Evolutionary conservation across 2,888 invertebrate genomes (phyloP).

Genomic region (Microplitis manilae): DNA sequence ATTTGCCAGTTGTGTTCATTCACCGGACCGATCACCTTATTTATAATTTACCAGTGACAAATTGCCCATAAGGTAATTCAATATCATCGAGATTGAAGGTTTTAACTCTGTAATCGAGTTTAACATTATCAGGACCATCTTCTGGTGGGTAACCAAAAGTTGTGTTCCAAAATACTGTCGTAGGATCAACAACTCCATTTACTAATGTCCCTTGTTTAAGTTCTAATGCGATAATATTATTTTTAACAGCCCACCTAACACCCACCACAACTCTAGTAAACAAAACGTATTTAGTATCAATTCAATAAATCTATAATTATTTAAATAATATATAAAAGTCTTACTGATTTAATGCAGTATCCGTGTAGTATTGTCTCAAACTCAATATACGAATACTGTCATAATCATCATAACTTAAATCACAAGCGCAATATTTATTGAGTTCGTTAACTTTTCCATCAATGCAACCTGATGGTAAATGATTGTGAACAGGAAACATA

Average conservation of each 20-base stretch:
- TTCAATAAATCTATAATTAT: too few species aligned
- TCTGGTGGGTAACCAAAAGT: background rate
- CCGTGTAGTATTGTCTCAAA: background rate
- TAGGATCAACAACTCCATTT: background rate
- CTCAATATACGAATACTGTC: background rate
- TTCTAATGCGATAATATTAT: background rate
- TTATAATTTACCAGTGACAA: background rate
- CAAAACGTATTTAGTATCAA: background rate
- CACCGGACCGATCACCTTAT: too few species aligned
- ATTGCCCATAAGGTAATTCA: background rate
- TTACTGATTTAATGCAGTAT: background rate
- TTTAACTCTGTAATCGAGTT: background rate
- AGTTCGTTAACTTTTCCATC: background rate
- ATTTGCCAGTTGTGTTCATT: too few species aligned
- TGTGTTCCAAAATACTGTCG: background rate
- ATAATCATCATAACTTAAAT: background rate
- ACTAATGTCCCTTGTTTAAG: background rate
- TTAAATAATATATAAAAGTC: background rate
- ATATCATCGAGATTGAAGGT: background rate
- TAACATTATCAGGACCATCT: background rate
- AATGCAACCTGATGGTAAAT: background rate
- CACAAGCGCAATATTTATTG: background rate
- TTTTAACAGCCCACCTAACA: background rate
- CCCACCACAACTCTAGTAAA: background rate
- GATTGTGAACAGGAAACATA: background rate